phyloP scores from a whole-genome alignment of 1,140 invertebrate genomes.

The Papilio polytes region DNA sequence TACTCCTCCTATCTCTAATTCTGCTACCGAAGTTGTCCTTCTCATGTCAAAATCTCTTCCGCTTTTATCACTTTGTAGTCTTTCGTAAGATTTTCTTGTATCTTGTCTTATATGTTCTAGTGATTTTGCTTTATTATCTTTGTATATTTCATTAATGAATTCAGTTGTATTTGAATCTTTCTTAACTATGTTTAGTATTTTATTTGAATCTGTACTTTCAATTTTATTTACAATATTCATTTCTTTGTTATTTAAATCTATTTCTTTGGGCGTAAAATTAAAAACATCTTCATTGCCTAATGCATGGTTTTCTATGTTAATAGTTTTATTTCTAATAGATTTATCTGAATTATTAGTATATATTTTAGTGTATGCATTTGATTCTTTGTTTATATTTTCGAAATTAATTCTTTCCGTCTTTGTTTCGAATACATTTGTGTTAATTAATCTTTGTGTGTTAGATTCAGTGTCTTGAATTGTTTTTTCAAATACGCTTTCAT shows the following conservation, averaged over 20 bases:
- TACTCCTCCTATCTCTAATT: constrained; percentile 59
- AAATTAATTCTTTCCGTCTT: background rate
- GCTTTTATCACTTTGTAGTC: background rate
- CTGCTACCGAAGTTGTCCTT: constrained; percentile 58
- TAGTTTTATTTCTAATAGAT: background rate
- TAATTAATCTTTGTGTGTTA: background rate
- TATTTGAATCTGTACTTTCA: background rate
- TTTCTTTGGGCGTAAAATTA: background rate
- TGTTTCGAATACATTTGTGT: background rate
- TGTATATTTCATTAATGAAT: background rate
- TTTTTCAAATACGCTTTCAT: background rate
- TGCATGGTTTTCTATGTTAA: background rate
- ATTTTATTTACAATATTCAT: background rate
- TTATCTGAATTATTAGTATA: background rate
- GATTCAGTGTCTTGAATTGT: background rate
- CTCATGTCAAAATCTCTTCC: constrained; percentile 45
- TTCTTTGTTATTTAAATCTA: background rate
- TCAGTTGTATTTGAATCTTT: background rate
- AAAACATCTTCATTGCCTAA: background rate
- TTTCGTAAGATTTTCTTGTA: background rate
- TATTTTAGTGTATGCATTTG: background rate
- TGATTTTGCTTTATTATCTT: constrained; percentile 17
- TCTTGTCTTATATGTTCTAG: background rate
- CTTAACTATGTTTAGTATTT: background rate
- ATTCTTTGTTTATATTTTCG: background rate